phyloP scores from a whole-genome alignment of 2,888 invertebrate species.

The Rotaria macrura region DNA sequence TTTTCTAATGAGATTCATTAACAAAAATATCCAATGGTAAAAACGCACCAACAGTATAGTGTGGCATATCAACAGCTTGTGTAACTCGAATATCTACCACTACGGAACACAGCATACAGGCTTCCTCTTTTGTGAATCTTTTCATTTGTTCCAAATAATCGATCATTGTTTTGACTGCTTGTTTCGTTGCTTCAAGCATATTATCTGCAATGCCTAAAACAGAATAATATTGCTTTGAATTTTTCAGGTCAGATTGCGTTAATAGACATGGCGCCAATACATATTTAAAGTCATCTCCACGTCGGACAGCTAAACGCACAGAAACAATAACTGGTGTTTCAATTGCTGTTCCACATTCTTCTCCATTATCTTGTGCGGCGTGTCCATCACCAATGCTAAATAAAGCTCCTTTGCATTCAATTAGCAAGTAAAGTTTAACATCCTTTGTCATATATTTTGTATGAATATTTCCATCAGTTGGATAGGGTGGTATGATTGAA shows the following conservation, averaged over 20 bases:
- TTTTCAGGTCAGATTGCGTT: background rate
- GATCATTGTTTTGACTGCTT: background rate
- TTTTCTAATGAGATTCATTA: too few species aligned
- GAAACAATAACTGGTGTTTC: background rate
- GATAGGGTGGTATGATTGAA: too few species aligned
- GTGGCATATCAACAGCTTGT: background rate
- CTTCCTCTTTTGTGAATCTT: background rate
- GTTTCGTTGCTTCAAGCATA: background rate
- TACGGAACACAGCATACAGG: background rate
- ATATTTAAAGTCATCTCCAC: background rate
- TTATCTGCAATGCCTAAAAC: background rate
- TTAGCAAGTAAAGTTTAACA: too few species aligned
- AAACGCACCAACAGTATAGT: background rate
- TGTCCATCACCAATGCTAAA: too few species aligned
- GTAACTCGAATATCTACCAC: background rate
- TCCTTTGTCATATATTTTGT: too few species aligned
- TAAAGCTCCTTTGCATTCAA: too few species aligned
- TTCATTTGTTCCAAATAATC: background rate
- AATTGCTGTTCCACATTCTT: background rate
- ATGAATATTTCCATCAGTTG: too few species aligned
- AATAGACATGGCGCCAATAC: background rate
- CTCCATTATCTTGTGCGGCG: too few species aligned
- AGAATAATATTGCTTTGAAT: background rate
- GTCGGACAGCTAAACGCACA: background rate
- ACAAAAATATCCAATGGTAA: background rate